phyloP scores from a whole-genome alignment of 2,888 invertebrate genomes.

The Mellilla xanthometata region DNA sequence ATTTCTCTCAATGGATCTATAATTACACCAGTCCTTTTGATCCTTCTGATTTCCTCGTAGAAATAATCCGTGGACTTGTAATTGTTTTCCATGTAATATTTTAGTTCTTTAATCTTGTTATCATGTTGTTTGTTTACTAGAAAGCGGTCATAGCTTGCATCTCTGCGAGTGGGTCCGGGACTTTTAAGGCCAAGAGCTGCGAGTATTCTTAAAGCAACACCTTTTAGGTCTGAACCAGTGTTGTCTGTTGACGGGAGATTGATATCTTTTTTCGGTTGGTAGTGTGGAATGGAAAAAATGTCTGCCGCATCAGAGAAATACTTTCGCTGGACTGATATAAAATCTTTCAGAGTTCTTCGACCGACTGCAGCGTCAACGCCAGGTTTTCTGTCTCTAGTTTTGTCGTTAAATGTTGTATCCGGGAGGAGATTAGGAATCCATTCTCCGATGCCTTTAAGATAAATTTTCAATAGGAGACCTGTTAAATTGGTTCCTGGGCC shows the following conservation, averaged over 20 bases:
- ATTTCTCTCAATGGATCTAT: not conserved
- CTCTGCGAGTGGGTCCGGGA: no score
- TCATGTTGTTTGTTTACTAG: not conserved
- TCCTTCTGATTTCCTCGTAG: not conserved
- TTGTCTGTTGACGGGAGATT: no score
- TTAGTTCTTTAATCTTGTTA: not conserved
- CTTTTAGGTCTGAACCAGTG: no score
- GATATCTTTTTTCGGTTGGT: no score
- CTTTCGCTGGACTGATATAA: not conserved
- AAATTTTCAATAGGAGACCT: not conserved
- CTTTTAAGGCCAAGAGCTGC: no score
- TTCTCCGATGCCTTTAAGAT: not conserved
- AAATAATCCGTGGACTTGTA: not conserved
- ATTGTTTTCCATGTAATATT: not conserved
- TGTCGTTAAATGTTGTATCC: slow-evolving; percentile 1
- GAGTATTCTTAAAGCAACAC: no score
- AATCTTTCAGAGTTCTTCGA: not conserved
- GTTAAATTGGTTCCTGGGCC: not conserved
- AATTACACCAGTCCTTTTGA: not conserved
- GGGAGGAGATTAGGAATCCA: not conserved
- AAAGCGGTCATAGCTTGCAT: no score
- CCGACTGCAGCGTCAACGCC: not conserved
- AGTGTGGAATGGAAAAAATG: no score
- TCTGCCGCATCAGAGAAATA: not conserved
- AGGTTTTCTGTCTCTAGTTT: not conserved